Evolutionary conservation across 2,113 vertebrate species (phyloP), one percentile per base, ranked within the genome.

Genomic region (Sylvia atricapilla): DNA sequence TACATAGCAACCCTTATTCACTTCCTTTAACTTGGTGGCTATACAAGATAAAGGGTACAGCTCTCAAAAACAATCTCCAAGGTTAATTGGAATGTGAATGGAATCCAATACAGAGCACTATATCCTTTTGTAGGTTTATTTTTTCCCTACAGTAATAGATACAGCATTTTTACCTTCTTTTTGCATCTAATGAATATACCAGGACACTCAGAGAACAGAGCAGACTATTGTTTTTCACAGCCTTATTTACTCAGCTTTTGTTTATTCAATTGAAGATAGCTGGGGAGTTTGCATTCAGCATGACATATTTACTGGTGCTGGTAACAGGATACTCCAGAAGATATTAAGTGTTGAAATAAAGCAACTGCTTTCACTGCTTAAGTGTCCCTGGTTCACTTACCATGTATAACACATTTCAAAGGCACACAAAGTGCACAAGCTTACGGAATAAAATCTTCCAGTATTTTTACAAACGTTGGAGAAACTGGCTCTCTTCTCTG

Each of bases 361-460:
- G 46, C 87, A 81, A n/a, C 43, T 89, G 24, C 33, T 80, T 95
- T 55, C 58, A 43, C 16, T 89, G 55, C n/a, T 93, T 80, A 87
- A 94, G 35, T 33, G 78, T 80, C 62, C 60, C 80, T 72, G 74
- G 47, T 89, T 85, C 62, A 75, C 62, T 92, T 90, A 15, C 80
- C 50, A 79, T 13, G 30, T 82, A 52, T 37, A 90, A 82, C 37
- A 67, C 33, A 60, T 96, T 94, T 90, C 92, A 93, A 85, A 93
- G 81, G n/a, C 41, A 73, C 67, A 64, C 35, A 41, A 39, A 77
- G 24, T 5, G 27, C 59, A 88, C 62, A 81, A 93, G 56, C 52
- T 91, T 87, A 87, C 23, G 72, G 73, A 96, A 91, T 80, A 95
- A 87, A 95, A 50, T 95, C 89, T 89, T 91, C 72, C 80, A 66